phyloP scores from a whole-genome alignment of 2,113 vertebrate genomes.

The Lichenostomus cassidix region DNA sequence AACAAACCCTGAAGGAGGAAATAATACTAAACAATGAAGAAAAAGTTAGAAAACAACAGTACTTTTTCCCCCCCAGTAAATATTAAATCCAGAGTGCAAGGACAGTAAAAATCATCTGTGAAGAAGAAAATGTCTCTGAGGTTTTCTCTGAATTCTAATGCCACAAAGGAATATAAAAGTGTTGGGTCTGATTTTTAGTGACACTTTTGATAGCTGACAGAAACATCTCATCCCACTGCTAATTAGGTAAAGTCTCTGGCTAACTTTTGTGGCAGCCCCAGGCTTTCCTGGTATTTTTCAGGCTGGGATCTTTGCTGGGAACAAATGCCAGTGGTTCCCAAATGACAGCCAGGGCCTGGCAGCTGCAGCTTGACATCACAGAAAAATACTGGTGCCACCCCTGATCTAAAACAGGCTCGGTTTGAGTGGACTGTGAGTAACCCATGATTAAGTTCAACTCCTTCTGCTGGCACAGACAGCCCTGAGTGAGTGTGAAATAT shows the following conservation, averaged over 20 bases:
- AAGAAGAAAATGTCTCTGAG: background rate
- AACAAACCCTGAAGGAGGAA: background rate
- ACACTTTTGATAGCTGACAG: background rate
- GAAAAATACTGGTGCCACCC: background rate
- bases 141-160: background rate
- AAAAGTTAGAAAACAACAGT: background rate
- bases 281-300: background rate
- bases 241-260: background rate
- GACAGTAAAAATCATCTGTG: background rate
- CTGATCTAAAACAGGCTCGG: background rate
- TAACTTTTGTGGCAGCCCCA: background rate
- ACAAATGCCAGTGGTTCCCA: background rate
- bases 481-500: background rate
- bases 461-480: background rate
- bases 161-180: background rate
- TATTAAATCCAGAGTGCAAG: background rate
- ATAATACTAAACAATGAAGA: background rate
- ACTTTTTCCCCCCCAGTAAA: fast-evolving
- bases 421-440: background rate
- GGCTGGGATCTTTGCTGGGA: background rate
- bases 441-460: background rate
- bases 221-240: background rate
- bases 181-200: background rate
- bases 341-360: background rate
- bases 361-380: background rate